Evolutionary conservation across 2,888 invertebrate species (phyloP), one percentile per base, ranked within the genome.

Genomic region (Crioceris asparagi): DNA sequence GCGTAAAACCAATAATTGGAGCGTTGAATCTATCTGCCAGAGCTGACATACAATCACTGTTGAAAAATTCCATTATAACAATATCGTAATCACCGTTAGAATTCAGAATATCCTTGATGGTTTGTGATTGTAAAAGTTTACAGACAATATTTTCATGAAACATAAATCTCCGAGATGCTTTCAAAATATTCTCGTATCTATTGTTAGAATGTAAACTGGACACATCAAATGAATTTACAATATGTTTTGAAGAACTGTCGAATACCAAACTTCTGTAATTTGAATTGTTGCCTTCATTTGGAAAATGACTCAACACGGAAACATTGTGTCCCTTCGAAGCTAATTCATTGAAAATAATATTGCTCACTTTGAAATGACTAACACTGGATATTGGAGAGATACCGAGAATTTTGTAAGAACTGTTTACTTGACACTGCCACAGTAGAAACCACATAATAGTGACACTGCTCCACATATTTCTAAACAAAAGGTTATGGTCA

Each of bases 291-390:
- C 65, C 55, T 10, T 66, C 60, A 17, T 67, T 64, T 1, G 77
- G 75, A 43, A 75, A 80, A 52, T 76, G 71, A 5, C 79, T 77
- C 23, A 83, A 67, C 4, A 81, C 75, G 0, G 79, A 81, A 0
- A 83, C 57, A 41, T 76, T 68, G 51, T 84, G 80, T 1, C 80
- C 82, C 37, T 71, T 68, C 15, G 56, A 62, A 0, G 72, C 74
- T 35, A 84, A 55, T 48, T 72, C 76, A 33, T 66, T 68, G n/a
- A n/a, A n/a, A n/a, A n/a, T n/a, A n/a, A n/a, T n/a, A n/a, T n/a
- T n/a, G n/a, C n/a, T n/a, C n/a, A n/a, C n/a, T n/a, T n/a, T n/a
- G n/a, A n/a, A n/a, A n/a, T n/a, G n/a, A n/a, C n/a, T n/a, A n/a
- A n/a, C n/a, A n/a, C n/a, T n/a, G n/a, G n/a, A n/a, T n/a, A n/a